Percentiles rank a stretch among this genome's conserved stretches.
Evolutionary conservation across 2,113 vertebrate genomes (phyloP).

Genomic region (Muntiacus reevesi): DNA sequence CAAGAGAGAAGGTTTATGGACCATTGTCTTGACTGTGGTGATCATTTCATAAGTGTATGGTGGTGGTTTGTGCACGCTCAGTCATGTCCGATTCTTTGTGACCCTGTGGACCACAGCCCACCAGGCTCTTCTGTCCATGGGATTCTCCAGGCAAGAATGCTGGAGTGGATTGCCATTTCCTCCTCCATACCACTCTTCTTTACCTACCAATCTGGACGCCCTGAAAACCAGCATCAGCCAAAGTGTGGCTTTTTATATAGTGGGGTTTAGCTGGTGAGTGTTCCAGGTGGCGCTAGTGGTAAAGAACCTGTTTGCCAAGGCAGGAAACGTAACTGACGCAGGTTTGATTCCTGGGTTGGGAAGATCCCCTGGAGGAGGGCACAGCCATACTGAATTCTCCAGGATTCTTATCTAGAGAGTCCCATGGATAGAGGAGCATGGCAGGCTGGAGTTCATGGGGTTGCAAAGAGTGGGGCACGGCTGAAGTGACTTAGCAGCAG

Average conservation of each 20-base stretch:
- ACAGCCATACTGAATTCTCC: not conserved
- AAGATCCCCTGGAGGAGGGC: not conserved
- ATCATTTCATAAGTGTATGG: not conserved
- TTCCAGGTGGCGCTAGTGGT: not conserved
- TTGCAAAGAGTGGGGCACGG: not conserved
- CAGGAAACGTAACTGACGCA: rapidly evolving
- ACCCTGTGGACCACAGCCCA: not conserved
- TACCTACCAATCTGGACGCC: not conserved
- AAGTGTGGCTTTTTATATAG: not conserved
- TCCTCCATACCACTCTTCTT: not conserved
- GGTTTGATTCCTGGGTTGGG: not conserved
- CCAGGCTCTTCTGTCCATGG: not conserved
- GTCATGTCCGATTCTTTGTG: not conserved
- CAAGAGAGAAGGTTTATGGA: not conserved
- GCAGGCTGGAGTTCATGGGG: not conserved
- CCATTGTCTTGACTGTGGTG: not conserved
- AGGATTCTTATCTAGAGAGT: not conserved
- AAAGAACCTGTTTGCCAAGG: not conserved
- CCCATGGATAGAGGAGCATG: not conserved
- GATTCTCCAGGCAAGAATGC: not conserved
- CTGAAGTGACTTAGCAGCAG: not conserved
- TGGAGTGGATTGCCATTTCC: not conserved
- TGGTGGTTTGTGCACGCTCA: not conserved
- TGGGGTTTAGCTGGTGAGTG: not conserved
- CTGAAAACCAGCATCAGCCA: not conserved